Evolutionary conservation across 2,888 invertebrate genomes (phyloP).

Genomic region (Erpobdella octoculata): DNA sequence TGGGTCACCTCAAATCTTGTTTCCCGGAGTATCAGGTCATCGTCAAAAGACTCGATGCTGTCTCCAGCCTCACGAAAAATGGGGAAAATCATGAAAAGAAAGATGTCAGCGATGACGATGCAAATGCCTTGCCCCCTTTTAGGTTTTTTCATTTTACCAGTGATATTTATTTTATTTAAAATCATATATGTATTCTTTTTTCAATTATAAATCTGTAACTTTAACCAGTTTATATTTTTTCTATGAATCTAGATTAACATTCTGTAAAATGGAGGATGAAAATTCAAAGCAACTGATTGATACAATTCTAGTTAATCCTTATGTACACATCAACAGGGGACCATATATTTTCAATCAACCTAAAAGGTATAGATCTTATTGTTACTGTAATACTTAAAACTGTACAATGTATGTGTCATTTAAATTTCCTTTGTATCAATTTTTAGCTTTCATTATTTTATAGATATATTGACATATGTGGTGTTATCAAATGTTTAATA

Average conservation of each 20-base stretch:
- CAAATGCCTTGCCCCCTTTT: conserved; percentile 9
- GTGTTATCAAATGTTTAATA: too few relatives aligned
- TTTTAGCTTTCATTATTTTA: too few relatives aligned
- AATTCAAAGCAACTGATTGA: conserved; percentile 39
- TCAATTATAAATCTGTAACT: not conserved
- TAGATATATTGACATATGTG: too few relatives aligned
- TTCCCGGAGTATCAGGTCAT: conserved; percentile 76
- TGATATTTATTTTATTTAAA: not conserved
- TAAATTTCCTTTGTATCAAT: too few relatives aligned
- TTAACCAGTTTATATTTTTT: too few relatives aligned
- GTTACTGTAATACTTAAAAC: too few relatives aligned
- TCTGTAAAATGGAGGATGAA: conserved; percentile 39
- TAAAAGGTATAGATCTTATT: too few relatives aligned
- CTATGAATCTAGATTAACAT: conserved; percentile 18
- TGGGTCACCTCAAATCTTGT: conserved; percentile 75
- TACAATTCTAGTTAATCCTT: conserved; percentile 69
- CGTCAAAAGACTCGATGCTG: conserved; percentile 56
- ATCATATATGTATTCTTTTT: not conserved
- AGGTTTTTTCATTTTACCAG: too few relatives aligned
- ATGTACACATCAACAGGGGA: conserved; percentile 76
- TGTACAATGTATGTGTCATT: too few relatives aligned
- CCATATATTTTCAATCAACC: conserved; percentile 86
- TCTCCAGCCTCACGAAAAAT: not conserved
- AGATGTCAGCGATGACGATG: not conserved
- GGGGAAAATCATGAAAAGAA: not conserved